Base-by-base conservation (phyloP, 2,797 vertebrate species). In the Lagorchestes hirsutus region DNA sequence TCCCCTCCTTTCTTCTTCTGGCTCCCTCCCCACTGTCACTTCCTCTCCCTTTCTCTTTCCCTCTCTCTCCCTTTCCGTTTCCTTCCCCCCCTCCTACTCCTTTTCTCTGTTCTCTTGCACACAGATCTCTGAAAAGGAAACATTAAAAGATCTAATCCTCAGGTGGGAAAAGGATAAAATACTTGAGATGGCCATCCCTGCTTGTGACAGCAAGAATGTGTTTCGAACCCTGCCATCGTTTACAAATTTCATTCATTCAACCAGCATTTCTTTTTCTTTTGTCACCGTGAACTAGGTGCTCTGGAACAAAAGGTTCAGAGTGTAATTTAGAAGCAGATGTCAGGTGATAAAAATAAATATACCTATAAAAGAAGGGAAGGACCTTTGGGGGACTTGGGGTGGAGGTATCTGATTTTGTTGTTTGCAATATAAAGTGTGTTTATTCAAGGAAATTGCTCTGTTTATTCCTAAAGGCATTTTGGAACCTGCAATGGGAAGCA, bases 71-170 rank as follows among this genome's bases (percentile, higher is more conserved):
- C 13, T 6, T 14, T 28, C 24, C 6, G 22, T 50, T 24, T 8
- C 74, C 13, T 46, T 28, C 40, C 28, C 34, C 31, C 13, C 28
- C 59, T 29, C 31, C 74, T 46, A 9, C 22, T 50, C 4, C 40
- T 24, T 87, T 46, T 28, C 74, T 87, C 74, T 27, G 22, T 87
- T 87, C 74, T 87, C 74, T 50, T 11, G 40, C 74, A 50, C 74
- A 27, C 57, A 52, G 54, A 18, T 59, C 87, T 97, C 95, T 93
- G 93, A 92, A 92, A 97, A 96, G 62, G 57, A 95, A 97, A 92
- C 5, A 1, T 90, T 92, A 96, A 96, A 96, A 96, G 58, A 93
- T 28, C 3, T 57, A 74, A 1, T 40, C 12, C 46, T 62, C 90
- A 24, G 29, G 22, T n/a, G 56, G 29, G n/a, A 82, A 95, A 96